phyloP scores from a whole-genome alignment of 2,113 vertebrate species.

The Tamias sibiricus region DNA sequence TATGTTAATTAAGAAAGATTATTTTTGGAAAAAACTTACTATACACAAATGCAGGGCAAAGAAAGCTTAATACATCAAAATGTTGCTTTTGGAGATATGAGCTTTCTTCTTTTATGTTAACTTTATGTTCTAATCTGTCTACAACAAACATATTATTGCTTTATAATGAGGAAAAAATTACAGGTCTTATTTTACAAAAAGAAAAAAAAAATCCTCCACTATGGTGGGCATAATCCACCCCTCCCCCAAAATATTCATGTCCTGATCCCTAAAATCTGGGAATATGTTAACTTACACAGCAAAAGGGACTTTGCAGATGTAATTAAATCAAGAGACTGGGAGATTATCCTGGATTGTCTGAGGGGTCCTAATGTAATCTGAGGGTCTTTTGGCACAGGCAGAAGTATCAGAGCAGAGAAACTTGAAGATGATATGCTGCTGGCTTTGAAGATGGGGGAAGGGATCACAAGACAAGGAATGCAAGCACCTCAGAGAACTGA shows the following conservation, averaged over 20 bases:
- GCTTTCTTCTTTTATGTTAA: not conserved
- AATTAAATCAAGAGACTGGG: not conserved
- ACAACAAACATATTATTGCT: not conserved
- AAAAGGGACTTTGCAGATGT: not conserved
- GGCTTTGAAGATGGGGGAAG: too few species aligned
- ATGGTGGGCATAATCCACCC: not conserved
- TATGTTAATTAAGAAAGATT: too few species aligned
- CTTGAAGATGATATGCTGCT: not conserved
- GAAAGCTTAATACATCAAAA: not conserved
- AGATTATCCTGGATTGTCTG: not conserved
- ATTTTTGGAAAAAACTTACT: not conserved
- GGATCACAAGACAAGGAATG: not conserved
- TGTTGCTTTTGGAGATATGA: not conserved
- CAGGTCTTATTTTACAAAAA: not conserved
- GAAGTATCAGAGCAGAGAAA: not conserved
- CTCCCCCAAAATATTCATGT: too few species aligned
- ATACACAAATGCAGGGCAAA: too few species aligned
- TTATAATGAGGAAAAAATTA: not conserved
- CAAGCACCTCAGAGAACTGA: not conserved
- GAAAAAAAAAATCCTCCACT: not conserved
- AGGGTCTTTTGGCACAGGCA: not conserved
- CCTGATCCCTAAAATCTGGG: not conserved
- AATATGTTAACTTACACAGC: not conserved
- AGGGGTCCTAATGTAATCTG: not conserved
- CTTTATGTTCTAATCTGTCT: not conserved